Evolutionary conservation across 2,888 invertebrate genomes (phyloP).

Genomic region (Trissolcus japonicus): DNA sequence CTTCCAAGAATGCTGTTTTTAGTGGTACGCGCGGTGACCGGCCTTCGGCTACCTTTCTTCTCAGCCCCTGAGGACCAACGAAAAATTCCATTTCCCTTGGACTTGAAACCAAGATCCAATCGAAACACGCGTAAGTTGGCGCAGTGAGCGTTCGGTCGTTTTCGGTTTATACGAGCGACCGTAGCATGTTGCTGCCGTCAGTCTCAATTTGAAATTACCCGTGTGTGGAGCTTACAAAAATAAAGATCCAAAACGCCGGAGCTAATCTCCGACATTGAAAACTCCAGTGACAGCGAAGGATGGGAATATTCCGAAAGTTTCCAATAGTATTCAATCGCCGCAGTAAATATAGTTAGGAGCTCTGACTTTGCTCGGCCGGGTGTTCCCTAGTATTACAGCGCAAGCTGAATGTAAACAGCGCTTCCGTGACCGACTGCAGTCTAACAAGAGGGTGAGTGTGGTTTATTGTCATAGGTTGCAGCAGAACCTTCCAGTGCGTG

Average conservation of each 20-base stretch:
- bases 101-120: constrained; percentile 11
- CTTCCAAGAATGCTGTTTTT: constrained; percentile 9
- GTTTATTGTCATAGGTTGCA: constrained; percentile 31
- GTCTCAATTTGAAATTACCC: constrained; percentile 37
- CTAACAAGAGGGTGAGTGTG: constrained; percentile 33
- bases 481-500: constrained; percentile 28
- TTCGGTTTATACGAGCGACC: constrained; percentile 28
- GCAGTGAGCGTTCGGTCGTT: constrained; percentile 23
- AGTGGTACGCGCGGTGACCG: constrained; percentile 16
- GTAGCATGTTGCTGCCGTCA: constrained; percentile 19
- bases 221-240: constrained; percentile 10
- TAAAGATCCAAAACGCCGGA: neutral
- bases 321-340: constrained; percentile 52
- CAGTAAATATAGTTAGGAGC: constrained; percentile 52
- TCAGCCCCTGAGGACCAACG: constrained; percentile 10
- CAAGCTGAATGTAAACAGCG: constrained; percentile 32
- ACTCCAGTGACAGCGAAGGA: constrained; percentile 26
- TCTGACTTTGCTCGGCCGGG: neutral
- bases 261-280: constrained; percentile 5
- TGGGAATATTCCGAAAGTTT: constrained; percentile 55
- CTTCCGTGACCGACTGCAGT: constrained; percentile 15
- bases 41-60: constrained; percentile 23
- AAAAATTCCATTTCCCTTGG: constrained; percentile 1
- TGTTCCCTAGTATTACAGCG: constrained; percentile 2
- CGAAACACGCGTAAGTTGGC: constrained; percentile 18